phyloP scores from a whole-genome alignment of 2,113 vertebrate species.

The Rhombomys opimus region DNA sequence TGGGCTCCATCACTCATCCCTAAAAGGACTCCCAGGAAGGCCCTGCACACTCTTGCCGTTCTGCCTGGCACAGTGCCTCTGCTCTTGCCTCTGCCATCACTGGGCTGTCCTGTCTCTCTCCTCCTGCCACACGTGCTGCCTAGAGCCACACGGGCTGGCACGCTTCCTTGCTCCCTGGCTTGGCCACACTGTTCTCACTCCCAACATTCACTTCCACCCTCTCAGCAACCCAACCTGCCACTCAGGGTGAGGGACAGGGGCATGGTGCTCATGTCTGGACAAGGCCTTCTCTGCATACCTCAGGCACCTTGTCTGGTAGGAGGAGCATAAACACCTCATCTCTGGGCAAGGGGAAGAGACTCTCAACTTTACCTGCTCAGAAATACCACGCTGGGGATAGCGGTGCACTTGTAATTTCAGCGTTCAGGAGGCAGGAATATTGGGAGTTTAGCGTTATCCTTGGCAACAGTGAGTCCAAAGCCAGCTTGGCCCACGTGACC shows the following conservation, averaged over 20 bases:
- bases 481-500: not conserved
- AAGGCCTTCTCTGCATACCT: not conserved
- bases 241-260: not conserved
- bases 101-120: not conserved
- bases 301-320: not conserved
- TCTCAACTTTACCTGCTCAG: not conserved
- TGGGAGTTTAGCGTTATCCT: not conserved
- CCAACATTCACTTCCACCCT: not conserved
- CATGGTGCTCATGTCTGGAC: not conserved
- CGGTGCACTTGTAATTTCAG: not conserved
- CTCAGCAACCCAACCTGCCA: not conserved
- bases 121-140: not conserved
- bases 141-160: accelerated
- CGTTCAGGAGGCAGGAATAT: not conserved
- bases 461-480: not conserved
- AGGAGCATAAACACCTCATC: not conserved
- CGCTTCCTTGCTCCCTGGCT: not conserved
- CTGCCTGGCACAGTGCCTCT: not conserved
- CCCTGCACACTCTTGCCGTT: not conserved
- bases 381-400: not conserved
- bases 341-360: not conserved
- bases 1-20: not conserved
- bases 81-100: too few relatives aligned
- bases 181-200: not conserved
- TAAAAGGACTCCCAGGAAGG: not conserved